Base-by-base conservation (phyloP, 2,113 vertebrate species). In the Brachyistius frenatus region DNA sequence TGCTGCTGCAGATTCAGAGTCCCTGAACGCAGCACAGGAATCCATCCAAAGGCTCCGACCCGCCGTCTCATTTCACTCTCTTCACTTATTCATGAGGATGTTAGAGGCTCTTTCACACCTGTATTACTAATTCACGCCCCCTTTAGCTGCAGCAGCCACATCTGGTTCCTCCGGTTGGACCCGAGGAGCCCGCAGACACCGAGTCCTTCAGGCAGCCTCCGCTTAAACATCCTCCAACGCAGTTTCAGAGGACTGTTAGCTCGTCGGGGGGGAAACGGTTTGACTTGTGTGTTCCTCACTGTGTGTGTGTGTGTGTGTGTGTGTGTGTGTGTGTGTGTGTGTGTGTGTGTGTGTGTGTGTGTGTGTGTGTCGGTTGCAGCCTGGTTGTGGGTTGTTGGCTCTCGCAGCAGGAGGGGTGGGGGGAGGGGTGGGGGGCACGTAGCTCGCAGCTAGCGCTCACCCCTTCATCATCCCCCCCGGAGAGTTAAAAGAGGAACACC, bases 361-460 rank as follows among this genome's bases (percentile, higher is more conserved):
- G 35, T n/a, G 70, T 30, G 15, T 50, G 54, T 55, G 69, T 37
- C 47, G 36, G 44, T 36, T 36, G 58, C 0, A 0, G 61, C 2
- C 30, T 47, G 65, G 57, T 73, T 80, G 65, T 46, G 50, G 76
- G 83, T 80, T 78, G 80, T 78, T 78, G 49, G 86, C 72, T 85
- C 49, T 73, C 37, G 3, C 80, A 50, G 80, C 36, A 32, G 83
- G 64, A 32, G 78, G 55, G 35, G 37, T 80, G 57, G 50, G 71
- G 16, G 50, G 79, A 73, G 68, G 74, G 50, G 79, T 69, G 68
- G 74, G 58, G 76, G 72, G 52, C 9, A 0, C 15, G 57, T 78
- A 67, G 75, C 87, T 62, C 56, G 32, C 66, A 69, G 81, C 85
- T 35, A 71, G 32, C 11, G 7, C 73, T 75, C 74, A 65, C 68